phyloP scores from a whole-genome alignment of 2,797 vertebrate genomes.

The Lepilemur ruficaudatus region DNA sequence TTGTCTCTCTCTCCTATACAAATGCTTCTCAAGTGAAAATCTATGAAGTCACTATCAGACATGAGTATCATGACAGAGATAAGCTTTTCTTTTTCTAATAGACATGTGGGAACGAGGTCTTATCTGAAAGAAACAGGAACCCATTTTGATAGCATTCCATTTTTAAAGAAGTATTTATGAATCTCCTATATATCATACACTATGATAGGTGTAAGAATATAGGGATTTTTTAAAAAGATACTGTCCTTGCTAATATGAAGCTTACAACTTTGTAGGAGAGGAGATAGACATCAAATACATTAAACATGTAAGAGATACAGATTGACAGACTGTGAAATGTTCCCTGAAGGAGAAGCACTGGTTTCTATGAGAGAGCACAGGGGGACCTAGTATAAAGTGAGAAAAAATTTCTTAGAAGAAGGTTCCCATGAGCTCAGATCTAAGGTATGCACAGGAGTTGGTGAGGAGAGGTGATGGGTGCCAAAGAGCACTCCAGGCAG shows the following conservation, averaged over 20 bases:
- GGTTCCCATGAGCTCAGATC: neutral
- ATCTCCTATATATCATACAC: neutral
- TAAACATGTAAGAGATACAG: neutral
- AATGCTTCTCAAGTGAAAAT: neutral
- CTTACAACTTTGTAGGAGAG: neutral
- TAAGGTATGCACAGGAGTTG: neutral
- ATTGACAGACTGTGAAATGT: neutral
- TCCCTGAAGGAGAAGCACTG: neutral
- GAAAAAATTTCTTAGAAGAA: neutral
- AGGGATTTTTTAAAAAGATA: neutral
- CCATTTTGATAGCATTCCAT: neutral
- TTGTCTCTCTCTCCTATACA: neutral
- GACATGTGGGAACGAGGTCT: neutral
- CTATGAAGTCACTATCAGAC: slow-evolving; percentile 15
- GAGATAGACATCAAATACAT: neutral
- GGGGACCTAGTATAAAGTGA: neutral
- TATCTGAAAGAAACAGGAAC: slow-evolving; percentile 23
- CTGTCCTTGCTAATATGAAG: neutral
- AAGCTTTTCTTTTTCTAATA: neutral
- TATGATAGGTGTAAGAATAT: neutral
- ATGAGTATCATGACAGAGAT: neutral
- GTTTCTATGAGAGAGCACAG: neutral
- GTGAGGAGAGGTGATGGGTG: neutral
- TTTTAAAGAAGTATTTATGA: neutral
- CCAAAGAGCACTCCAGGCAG: neutral